Evolutionary conservation across 2,888 invertebrate species (phyloP).

Genomic region (Sussaba pulchella): DNA sequence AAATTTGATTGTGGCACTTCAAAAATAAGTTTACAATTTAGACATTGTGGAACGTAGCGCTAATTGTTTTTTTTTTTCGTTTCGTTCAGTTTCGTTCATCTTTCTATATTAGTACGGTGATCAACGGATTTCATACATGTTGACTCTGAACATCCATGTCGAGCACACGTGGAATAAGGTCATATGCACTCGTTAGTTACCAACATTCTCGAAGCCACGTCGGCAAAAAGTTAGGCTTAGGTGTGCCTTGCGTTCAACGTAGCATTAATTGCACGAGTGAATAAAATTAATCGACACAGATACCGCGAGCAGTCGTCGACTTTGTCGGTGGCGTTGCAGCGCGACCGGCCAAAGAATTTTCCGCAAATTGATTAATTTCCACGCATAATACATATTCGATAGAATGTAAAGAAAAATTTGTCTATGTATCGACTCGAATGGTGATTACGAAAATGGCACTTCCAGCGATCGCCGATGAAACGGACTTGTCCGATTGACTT

Average conservation of each 20-base stretch:
- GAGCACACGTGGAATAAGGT: slow-evolving; percentile 2
- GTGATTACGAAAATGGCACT: slow-evolving; percentile 12
- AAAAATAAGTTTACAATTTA: too few species aligned
- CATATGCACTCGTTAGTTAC: not conserved
- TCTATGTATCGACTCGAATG: not conserved
- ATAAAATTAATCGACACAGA: slow-evolving; percentile 30
- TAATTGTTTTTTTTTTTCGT: too few species aligned
- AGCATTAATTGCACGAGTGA: slow-evolving; percentile 21
- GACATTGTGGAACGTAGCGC: too few species aligned
- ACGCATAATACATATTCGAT: not conserved
- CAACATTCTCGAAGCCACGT: not conserved
- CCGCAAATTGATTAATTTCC: not conserved
- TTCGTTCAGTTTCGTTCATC: too few species aligned
- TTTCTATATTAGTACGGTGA: too few species aligned
- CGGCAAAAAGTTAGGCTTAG: not conserved
- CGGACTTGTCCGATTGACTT: slow-evolving; percentile 19
- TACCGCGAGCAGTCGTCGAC: not conserved
- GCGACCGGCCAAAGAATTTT: not conserved
- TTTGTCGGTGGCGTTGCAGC: not conserved
- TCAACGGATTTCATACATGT: slow-evolving; percentile 9
- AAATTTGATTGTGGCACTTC: too few species aligned
- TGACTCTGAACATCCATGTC: not conserved
- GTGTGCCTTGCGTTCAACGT: slow-evolving; percentile 3
- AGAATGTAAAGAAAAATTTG: slow-evolving; percentile 5
- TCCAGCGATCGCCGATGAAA: slow-evolving; percentile 8